Conservation (phyloP, 2,113 vertebrate genomes). For the Falco punctatus region DNA sequence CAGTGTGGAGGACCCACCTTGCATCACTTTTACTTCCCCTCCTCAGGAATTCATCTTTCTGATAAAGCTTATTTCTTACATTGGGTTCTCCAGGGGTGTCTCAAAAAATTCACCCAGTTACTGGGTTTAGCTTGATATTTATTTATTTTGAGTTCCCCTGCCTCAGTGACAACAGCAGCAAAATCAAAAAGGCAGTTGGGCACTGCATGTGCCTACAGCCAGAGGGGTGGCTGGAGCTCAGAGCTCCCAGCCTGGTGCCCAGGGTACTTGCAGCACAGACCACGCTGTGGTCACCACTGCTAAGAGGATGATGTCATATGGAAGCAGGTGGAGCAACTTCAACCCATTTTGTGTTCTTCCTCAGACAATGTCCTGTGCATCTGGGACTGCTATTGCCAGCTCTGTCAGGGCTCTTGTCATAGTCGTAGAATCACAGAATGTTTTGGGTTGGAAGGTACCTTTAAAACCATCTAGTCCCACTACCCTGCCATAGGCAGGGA, state of each 20-base stretch:
- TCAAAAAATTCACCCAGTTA: background rate
- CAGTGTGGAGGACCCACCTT: fast-evolving
- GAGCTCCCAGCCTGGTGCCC: background rate
- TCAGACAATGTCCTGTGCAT: background rate
- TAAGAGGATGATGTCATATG: fast-evolving
- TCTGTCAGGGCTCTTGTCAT: fast-evolving
- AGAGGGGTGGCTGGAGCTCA: background rate
- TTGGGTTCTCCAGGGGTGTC: fast-evolving
- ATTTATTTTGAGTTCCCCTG: background rate
- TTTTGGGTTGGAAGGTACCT: too few species aligned
- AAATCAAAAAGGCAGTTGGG: background rate
- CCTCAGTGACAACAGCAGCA: fast-evolving
- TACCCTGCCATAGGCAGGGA: too few species aligned
- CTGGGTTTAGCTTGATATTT: background rate
- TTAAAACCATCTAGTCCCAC: too few species aligned
- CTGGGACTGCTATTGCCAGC: background rate
- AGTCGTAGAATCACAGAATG: too few species aligned
- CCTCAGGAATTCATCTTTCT: background rate
- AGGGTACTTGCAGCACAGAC: fast-evolving
- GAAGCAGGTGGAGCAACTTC: background rate
- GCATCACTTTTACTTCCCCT: fast-evolving
- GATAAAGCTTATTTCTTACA: background rate
- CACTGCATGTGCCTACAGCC: fast-evolving
- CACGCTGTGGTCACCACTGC: fast-evolving
- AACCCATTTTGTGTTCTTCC: background rate